These are phyloP conservation scores for Drosophila parabipectinata DNA, from an alignment of 1,140 invertebrate genomes.

Conservation along the genomic window DNA sequence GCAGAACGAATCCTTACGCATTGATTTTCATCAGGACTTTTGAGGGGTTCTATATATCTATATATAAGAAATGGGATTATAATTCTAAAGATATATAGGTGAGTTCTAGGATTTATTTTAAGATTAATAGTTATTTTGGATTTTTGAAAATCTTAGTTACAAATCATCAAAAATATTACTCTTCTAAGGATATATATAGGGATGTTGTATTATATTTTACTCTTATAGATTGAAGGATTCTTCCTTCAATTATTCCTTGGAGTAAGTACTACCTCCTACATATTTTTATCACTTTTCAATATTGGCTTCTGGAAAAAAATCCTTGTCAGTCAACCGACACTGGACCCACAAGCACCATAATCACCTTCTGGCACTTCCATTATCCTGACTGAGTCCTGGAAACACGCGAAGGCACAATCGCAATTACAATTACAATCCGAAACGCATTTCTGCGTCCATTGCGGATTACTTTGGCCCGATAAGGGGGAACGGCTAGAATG, in stretches of 20 bases:
- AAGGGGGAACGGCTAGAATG: background rate
- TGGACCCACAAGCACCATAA: background rate
- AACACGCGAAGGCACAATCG: slow-evolving; percentile 8
- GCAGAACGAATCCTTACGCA: background rate
- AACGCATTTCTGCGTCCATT: slow-evolving; percentile 24
- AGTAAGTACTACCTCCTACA: too few species aligned
- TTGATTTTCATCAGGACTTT: background rate
- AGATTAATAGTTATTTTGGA: too few species aligned
- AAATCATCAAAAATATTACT: too few species aligned
- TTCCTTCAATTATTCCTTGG: too few species aligned
- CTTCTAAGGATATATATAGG: too few species aligned
- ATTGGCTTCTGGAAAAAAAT: background rate
- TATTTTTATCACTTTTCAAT: background rate
- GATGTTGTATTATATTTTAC: too few species aligned
- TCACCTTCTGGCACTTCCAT: background rate
- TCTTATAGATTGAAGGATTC: too few species aligned
- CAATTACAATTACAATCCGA: slow-evolving; percentile 22
- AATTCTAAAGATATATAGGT: background rate
- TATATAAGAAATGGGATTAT: too few species aligned
- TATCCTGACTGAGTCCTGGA: slow-evolving; percentile 1
- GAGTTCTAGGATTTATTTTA: background rate
- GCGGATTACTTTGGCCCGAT: slow-evolving; percentile 10
- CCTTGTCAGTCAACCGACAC: background rate
- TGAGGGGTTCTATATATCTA: too few species aligned
- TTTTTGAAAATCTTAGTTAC: too few species aligned